Conservation (phyloP, 1,140 invertebrate species). For the Anastatus disparis region DNA sequence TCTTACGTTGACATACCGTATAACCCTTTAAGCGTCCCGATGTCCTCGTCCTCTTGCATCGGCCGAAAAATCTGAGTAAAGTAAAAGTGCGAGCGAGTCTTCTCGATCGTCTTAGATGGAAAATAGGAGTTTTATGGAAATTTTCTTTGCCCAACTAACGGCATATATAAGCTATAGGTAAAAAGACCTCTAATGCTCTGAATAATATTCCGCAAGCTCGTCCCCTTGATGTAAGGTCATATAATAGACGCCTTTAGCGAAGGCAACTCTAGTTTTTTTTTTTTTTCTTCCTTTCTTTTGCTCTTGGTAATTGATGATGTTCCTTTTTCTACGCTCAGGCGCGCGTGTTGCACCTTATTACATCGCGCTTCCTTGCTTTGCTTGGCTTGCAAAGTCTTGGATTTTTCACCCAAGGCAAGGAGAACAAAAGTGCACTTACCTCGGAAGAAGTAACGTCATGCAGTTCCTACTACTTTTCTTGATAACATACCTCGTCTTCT, state of each 20-base stretch:
- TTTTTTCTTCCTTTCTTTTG: not conserved
- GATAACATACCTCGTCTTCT: not conserved
- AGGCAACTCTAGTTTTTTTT: not conserved
- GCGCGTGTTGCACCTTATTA: conserved; percentile 53
- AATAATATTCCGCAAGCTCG: conserved; percentile 60
- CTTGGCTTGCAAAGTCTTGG: conserved; percentile 14
- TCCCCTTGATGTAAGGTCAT: conserved; percentile 43
- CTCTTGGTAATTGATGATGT: conserved; percentile 59
- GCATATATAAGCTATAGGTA: not conserved
- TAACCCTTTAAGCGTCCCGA: not conserved
- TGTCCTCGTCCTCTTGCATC: not conserved
- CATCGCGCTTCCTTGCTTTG: conserved; percentile 12
- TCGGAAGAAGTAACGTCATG: too few species aligned
- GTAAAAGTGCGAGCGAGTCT: conserved; percentile 3
- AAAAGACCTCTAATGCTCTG: conserved; percentile 49
- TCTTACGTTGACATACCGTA: too few species aligned
- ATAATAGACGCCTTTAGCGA: conserved; percentile 48
- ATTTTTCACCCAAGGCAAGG: conserved; percentile 20
- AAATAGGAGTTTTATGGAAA: conserved; percentile 62
- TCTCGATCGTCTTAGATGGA: conserved; percentile 40
- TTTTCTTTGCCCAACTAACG: conserved; percentile 53
- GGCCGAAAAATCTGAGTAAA: not conserved
- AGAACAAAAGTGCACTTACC: conserved; percentile 35
- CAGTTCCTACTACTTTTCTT: not conserved
- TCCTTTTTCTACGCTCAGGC: conserved; percentile 47